Evolutionary conservation across 2,113 vertebrate species (phyloP).

Genomic region (Camelus bactrianus): DNA sequence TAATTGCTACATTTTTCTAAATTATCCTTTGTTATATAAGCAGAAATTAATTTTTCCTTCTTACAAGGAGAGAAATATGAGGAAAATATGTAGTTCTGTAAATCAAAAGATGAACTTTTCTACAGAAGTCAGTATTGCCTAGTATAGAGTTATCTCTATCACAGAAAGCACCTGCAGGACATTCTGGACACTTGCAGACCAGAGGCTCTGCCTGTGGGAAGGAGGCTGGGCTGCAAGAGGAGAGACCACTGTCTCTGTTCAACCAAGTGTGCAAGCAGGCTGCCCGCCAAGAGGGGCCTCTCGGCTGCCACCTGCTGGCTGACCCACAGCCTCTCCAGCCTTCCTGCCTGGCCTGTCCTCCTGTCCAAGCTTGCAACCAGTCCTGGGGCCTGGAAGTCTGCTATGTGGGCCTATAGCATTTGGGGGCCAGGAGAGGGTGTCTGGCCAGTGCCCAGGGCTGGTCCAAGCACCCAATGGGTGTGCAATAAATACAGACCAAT

Average conservation of each 20-base stretch:
- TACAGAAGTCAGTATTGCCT: not conserved
- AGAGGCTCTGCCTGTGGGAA: conserved; percentile 49
- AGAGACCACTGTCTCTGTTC: conserved; percentile 78
- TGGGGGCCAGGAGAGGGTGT: not conserved
- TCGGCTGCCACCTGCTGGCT: not conserved
- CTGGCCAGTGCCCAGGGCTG: not conserved
- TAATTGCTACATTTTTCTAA: not conserved
- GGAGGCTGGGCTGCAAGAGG: conserved; percentile 46
- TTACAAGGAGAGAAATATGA: not conserved
- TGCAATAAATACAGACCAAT: conserved; percentile 14
- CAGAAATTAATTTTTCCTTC: not conserved
- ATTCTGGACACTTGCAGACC: not conserved
- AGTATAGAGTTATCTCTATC: not conserved
- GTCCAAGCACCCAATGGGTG: conserved; percentile 42
- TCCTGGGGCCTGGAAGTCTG: not conserved
- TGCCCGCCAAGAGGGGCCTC: conserved; percentile 31
- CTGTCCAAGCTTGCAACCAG: not conserved
- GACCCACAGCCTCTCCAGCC: not conserved
- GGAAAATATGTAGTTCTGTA: not conserved
- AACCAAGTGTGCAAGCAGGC: conserved; percentile 69
- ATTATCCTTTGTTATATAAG: not conserved
- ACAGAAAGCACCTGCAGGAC: not conserved
- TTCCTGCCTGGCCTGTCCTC: not conserved
- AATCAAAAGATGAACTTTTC: not conserved
- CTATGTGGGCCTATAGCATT: not conserved